phyloP scores from a whole-genome alignment of 64 coral and sea anemone genomes.

The Catalaphyllia jardinei region DNA sequence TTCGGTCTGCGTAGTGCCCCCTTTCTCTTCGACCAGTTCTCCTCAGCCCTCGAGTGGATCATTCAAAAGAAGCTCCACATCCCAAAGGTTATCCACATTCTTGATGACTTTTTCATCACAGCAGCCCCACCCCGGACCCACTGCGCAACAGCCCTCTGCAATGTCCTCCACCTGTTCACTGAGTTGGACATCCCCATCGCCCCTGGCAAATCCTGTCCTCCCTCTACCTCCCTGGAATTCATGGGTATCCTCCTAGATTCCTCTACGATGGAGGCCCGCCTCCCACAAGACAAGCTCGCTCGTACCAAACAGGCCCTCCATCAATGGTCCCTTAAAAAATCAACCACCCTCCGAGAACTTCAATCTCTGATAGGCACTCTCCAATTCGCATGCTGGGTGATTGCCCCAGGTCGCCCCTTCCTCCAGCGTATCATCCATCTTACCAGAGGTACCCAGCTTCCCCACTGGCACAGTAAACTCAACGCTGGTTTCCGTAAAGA shows the following conservation, averaged over 20 bases:
- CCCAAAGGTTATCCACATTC: slow-evolving; percentile 12
- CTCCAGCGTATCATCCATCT: slow-evolving; percentile 31
- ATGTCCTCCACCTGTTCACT: neutral
- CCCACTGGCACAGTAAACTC: slow-evolving; percentile 1
- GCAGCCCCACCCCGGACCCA: neutral
- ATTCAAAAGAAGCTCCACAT: neutral
- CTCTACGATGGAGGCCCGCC: slow-evolving; percentile 10
- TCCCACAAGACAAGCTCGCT: slow-evolving; percentile 13
- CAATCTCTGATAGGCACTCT: slow-evolving; percentile 45
- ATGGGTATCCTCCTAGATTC: slow-evolving; percentile 46
- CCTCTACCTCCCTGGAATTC: slow-evolving; percentile 31
- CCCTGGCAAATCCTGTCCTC: neutral
- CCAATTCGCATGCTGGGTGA: slow-evolving; percentile 36
- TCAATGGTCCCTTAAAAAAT: neutral
- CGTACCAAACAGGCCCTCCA: neutral
- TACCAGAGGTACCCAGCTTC: neutral
- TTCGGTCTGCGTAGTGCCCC: slow-evolving; percentile 4
- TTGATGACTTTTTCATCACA: slow-evolving; percentile 26
- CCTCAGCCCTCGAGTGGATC: slow-evolving; percentile 3
- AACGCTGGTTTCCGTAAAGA: slow-evolving; percentile 14
- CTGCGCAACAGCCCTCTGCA: neutral
- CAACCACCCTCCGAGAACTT: neutral
- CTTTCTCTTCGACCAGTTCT: neutral
- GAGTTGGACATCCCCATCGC: slow-evolving; percentile 1
- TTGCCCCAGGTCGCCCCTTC: slow-evolving; percentile 19